These are phyloP conservation scores for Oncopeltus fasciatus DNA, from an alignment of 1,140 invertebrate genomes.

Conservation along the genomic window DNA sequence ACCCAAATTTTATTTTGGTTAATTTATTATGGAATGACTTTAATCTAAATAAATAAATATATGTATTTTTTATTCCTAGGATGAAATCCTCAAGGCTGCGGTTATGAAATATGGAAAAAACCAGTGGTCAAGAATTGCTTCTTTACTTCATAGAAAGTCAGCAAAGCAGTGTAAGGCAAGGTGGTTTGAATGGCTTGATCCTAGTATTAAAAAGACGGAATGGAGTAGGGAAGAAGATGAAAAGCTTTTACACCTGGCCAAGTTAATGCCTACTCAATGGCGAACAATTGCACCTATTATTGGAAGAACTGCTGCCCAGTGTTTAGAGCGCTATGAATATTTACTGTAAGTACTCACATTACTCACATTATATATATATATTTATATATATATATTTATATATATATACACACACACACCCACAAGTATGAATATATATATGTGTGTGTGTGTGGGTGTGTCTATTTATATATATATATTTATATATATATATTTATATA, in stretches of 20 bases:
- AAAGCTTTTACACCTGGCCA: constrained; percentile 92
- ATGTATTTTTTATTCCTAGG: constrained; percentile 42
- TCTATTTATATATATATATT: too few species aligned
- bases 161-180: constrained; percentile 99
- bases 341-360: constrained; percentile 54
- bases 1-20: too few species aligned
- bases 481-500: not conserved
- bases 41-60: not conserved
- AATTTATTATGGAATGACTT: too few species aligned
- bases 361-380: too few species aligned
- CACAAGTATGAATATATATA: too few species aligned
- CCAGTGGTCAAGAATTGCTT: constrained; percentile 99
- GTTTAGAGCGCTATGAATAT: constrained; percentile 94
- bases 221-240: constrained; percentile 99
- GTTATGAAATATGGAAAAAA: constrained; percentile 99
- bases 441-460: too few species aligned
- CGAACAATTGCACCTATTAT: constrained; percentile 98
- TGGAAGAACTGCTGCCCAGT: constrained; percentile 95
- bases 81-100: constrained; percentile 99
- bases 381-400: not conserved
- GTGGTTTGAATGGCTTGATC: constrained; percentile 99
- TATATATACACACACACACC: too few species aligned
- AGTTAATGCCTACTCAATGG: constrained; percentile 99
- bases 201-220: constrained; percentile 99
- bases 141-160: constrained; percentile 92